Base-by-base conservation (phyloP, 1,140 invertebrate genomes). In the Kradibia gibbosae region DNA sequence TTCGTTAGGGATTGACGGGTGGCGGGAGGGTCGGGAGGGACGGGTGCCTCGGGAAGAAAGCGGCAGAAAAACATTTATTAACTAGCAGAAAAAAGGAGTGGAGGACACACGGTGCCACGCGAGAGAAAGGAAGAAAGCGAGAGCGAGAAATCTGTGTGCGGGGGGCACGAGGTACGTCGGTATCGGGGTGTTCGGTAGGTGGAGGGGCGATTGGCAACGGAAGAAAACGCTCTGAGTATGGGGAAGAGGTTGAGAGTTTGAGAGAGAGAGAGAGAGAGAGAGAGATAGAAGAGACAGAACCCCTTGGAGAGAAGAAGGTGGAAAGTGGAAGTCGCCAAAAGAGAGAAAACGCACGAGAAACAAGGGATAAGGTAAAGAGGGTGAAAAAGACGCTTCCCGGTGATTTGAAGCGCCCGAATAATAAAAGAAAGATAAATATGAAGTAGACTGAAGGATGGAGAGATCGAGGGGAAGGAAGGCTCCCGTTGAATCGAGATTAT, bases 271-370 rank as follows among this genome's bases (percentile, higher is more conserved):
- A 78, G 71, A 57, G 39, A 79, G 77, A 78, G 57, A 83, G 75
- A 62, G 55, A 28, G 72, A 70, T 57, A 71, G 25, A 25, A 13
- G n/a, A 36, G 78, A 74, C 55, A 81, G 42, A 83, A 73, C 34
- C 31, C 22, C 50, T 65, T 57, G 45, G 67, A 67, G 74, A 72
- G 74, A 50, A 39, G 31, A 36, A 34, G 39, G 45, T 45, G 20
- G 60, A 53, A 53, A 28, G 62, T 25, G 31, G 48, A 34, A 60
- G 78, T 67, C 3, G 34, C 34, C 13, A 42, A 25, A 0, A n/a
- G 42, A n/a, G 42, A 48, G 42, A 39, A 39, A 39, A 22, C 17
- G 28, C 8, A 20, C 17, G 48, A 71, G 42, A 22, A 5, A n/a
- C 48, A 31, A 48, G 25, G 25, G 34, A 15, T 10, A 10, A 39